A percentile compares a stretch with the other conserved stretches of the same genome.
Evolutionary conservation across 1,140 invertebrate species (phyloP).

Genomic region (Trissolcus basalis): DNA sequence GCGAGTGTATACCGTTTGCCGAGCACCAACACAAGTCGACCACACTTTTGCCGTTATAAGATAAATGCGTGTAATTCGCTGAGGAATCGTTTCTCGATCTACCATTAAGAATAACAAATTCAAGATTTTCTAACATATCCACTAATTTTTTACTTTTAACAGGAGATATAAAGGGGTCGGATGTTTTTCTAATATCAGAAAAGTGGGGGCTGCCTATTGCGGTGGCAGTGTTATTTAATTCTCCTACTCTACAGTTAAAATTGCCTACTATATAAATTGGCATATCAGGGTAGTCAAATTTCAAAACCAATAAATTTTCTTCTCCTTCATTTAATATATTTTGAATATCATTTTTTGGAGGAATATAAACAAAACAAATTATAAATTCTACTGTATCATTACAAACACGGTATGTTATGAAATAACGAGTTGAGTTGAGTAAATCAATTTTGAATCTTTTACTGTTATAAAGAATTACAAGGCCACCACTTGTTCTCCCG

Average conservation of each 20-base stretch:
- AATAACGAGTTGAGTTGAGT: not conserved
- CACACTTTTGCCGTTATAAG: not conserved
- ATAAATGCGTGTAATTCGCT: not conserved
- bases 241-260: conserved; percentile 6
- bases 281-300: not conserved
- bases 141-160: not conserved
- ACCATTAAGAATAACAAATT: not conserved
- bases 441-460: not conserved
- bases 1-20: not conserved
- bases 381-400: not conserved
- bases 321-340: not conserved
- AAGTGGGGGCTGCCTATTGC: not conserved
- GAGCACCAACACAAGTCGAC: conserved; percentile 5
- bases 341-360: not conserved
- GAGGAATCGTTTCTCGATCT: not conserved
- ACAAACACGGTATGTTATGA: not conserved
- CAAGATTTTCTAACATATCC: not conserved
- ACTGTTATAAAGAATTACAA: not conserved
- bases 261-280: not conserved
- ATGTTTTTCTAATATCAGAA: not conserved
- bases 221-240: not conserved
- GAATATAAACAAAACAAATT: not conserved
- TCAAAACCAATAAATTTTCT: not conserved
- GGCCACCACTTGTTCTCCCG: not conserved
- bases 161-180: not conserved